Evolutionary conservation across 2,888 invertebrate species (phyloP).

Genomic region (Phortica magna): DNA sequence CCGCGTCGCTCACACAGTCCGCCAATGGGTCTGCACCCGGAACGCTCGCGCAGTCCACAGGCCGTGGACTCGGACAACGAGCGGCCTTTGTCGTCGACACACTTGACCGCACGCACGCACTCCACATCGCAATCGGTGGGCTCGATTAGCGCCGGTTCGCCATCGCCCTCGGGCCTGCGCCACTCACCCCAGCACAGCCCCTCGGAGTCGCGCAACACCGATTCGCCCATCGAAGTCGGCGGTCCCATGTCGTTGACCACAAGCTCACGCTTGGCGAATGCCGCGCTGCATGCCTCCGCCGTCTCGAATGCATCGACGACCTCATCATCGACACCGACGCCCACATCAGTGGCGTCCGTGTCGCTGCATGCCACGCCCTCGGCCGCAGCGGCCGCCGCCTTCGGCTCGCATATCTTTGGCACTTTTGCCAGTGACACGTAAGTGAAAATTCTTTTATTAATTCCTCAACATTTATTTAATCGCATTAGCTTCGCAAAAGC

Average conservation of each 20-base stretch:
- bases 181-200: constrained; percentile 78
- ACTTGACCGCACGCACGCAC: constrained; percentile 72
- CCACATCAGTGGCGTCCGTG: constrained; percentile 62
- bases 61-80: constrained; percentile 76
- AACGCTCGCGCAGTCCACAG: constrained; percentile 72
- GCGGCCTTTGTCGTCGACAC: constrained; percentile 76
- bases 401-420: constrained; percentile 84
- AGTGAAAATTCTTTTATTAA: constrained; percentile 60
- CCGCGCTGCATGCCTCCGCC: constrained; percentile 49
- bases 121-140: constrained; percentile 79
- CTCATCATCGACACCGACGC: constrained; percentile 64
- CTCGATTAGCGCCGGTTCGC: constrained; percentile 79
- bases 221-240: constrained; percentile 80
- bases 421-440: constrained; percentile 80
- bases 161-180: constrained; percentile 75
- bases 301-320: constrained; percentile 48
- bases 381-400: constrained; percentile 81
- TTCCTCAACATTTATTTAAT: background rate
- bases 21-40: constrained; percentile 65
- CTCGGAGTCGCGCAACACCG: constrained; percentile 81
- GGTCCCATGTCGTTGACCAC: constrained; percentile 77
- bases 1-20: constrained; percentile 69
- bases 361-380: constrained; percentile 19
- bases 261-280: constrained; percentile 55
- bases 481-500: background rate